These are phyloP conservation scores for Drosophila gaucha DNA, from an alignment of 2,888 invertebrate species.

Conservation along the genomic window DNA sequence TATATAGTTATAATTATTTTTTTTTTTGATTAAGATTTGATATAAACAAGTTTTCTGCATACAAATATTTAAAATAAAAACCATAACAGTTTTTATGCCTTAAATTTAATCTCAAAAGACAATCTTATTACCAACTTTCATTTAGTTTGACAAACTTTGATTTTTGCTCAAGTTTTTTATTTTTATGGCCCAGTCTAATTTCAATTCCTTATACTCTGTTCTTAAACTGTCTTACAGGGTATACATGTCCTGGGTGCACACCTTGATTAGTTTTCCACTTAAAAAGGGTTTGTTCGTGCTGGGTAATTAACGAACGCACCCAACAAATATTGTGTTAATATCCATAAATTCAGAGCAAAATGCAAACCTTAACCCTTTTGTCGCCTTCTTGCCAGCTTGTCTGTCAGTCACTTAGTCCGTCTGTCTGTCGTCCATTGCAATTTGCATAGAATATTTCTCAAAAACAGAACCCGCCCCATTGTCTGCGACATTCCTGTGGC, in stretches of 20 bases:
- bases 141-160: too few species aligned
- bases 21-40: too few species aligned
- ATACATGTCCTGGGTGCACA: not conserved
- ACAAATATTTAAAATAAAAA: too few species aligned
- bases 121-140: too few species aligned
- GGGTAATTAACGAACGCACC: conserved; percentile 39
- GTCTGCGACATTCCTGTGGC: conserved; percentile 66
- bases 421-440: conserved; percentile 26
- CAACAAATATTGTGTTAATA: conserved; percentile 75
- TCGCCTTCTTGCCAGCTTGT: conserved; percentile 24
- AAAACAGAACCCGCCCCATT: conserved; percentile 70
- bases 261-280: conserved; percentile 41
- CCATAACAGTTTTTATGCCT: too few species aligned
- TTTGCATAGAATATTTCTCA: conserved; percentile 68
- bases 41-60: too few species aligned
- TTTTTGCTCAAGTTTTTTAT: too few species aligned
- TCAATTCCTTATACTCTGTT: not conserved
- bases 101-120: too few species aligned
- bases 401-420: conserved; percentile 15
- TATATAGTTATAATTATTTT: too few species aligned
- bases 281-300: conserved; percentile 49
- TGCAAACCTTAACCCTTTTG: conserved; percentile 65
- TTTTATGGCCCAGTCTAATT: not conserved
- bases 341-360: conserved; percentile 58
- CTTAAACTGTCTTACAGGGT: not conserved